phyloP scores from a whole-genome alignment of 2,888 invertebrate genomes.

The Aphidius colemani region DNA sequence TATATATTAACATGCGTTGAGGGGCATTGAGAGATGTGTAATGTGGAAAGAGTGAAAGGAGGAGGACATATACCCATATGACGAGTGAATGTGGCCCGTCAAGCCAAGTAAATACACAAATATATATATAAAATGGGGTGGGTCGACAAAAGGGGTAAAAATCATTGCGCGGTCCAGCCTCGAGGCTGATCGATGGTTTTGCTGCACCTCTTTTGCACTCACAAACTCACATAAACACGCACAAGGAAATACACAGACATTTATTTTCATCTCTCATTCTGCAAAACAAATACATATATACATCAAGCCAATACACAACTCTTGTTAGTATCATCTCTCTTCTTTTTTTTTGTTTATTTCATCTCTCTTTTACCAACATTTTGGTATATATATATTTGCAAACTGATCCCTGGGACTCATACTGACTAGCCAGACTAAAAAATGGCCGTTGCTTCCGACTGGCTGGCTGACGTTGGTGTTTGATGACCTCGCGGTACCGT shows the following conservation, averaged over 20 bases:
- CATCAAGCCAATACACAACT: constrained; percentile 20
- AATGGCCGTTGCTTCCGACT: constrained; percentile 54
- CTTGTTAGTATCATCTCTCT: constrained; percentile 13
- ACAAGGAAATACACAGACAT: constrained; percentile 21
- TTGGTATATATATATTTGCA: constrained; percentile 38
- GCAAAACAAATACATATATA: constrained; percentile 31
- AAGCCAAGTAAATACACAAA: constrained; percentile 21
- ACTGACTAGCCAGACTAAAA: constrained; percentile 60
- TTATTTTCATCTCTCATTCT: constrained; percentile 29
- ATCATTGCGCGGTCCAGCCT: constrained; percentile 61
- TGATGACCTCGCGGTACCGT: constrained; percentile 54
- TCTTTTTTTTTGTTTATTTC: constrained; percentile 38
- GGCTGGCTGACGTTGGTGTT: constrained; percentile 58
- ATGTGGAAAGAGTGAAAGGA: constrained; percentile 39
- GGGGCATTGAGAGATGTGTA: constrained; percentile 50
- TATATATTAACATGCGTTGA: constrained; percentile 20
- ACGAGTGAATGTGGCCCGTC: constrained; percentile 36
- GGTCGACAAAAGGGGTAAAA: constrained; percentile 57
- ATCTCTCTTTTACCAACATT: constrained; percentile 32
- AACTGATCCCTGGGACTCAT: constrained; percentile 60
- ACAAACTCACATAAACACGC: constrained; percentile 36
- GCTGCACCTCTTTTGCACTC: constrained; percentile 20
- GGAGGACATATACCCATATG: background rate
- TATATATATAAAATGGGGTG: constrained; percentile 38
- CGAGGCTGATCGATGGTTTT: constrained; percentile 51